Percentiles rank a stretch among this genome's conserved stretches.
These are phyloP conservation scores for Eonycteris spelaea DNA, from an alignment of 2,113 vertebrate genomes.

Conservation along the genomic window DNA sequence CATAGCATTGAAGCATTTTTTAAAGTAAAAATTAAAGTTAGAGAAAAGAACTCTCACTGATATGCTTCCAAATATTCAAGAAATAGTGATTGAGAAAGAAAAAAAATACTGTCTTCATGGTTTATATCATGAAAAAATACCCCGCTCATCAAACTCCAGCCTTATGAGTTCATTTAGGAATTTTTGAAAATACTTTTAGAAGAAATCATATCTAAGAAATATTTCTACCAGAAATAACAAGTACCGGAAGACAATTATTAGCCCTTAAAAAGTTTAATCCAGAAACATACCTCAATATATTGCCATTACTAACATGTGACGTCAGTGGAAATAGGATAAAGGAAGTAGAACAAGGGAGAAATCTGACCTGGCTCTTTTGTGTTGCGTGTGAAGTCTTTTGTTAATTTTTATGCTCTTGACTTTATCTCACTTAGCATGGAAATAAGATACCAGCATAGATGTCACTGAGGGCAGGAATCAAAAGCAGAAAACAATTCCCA, in stretches of 20 bases:
- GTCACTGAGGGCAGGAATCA: neutral
- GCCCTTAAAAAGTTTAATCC: neutral
- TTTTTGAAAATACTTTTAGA: slow-evolving; percentile 20
- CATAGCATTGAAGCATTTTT: neutral
- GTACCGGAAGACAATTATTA: neutral
- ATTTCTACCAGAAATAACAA: neutral
- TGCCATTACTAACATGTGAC: neutral
- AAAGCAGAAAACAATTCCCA: slow-evolving; percentile 49
- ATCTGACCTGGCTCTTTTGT: neutral
- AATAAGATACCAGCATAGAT: neutral
- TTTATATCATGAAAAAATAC: neutral
- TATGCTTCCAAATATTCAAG: slow-evolving; percentile 1
- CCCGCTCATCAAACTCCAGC: neutral
- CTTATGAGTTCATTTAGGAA: neutral
- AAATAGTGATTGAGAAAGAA: neutral
- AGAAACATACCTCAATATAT: neutral
- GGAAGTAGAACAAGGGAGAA: neutral
- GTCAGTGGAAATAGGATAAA: neutral
- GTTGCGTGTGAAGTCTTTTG: neutral
- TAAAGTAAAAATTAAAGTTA: neutral
- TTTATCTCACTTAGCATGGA: neutral
- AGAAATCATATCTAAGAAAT: slow-evolving; percentile 19
- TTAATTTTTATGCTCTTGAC: neutral
- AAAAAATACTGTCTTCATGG: neutral
- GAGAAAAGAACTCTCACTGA: neutral